Evolutionary conservation across 2,113 vertebrate genomes (phyloP), one percentile per base, ranked within the genome.

Genomic region (Taxidea taxus): DNA sequence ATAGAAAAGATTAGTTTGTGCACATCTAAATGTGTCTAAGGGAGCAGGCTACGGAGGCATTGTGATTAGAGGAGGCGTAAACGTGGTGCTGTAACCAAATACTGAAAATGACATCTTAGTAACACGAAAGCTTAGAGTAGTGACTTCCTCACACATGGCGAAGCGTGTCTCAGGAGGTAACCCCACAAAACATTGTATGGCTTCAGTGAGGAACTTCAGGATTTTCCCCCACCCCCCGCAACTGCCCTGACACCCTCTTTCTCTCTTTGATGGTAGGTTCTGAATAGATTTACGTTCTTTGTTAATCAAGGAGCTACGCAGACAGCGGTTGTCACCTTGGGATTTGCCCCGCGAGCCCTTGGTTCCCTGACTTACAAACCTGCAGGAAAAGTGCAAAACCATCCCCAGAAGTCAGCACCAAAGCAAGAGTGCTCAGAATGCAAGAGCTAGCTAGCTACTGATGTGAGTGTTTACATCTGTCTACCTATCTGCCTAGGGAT

Each of bases 1-100:
- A 98, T 99, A 99, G 86, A 98, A 99, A 98, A 99, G 95, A 96
- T 93, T 98, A 94, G 94, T 97, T 88, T 98, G 96, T 98, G 98
- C 97, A 98, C 96, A 97, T 97, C 96, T 95, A 97, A 0, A 62
- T 95, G 86, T 87, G 98, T 87, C 89, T 98, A 95, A 98, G 97
- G 91, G 97, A 98, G 97, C 86, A 97, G 97, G 97, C 97, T 95
- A 98, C 56, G 8, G 74, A 95, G 97, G 97, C 95, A 93, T 96
- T 75, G 92, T 97, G 89, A 94, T 97, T 95, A 31, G 47, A 92
- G 7, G 47, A 77, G 20, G 25, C 96, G 75, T 96, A 91, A 93
- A 81, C 68, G 86, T 58, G 96, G 95, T 97, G 82, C 85, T 49
- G 14, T 93, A 97, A 80, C n/a, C 34, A 91, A 95, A 97, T 91